Conservation (phyloP, 30 jellyfish, hydroid and myxozoan species). For the Turritopsis rubra region DNA sequence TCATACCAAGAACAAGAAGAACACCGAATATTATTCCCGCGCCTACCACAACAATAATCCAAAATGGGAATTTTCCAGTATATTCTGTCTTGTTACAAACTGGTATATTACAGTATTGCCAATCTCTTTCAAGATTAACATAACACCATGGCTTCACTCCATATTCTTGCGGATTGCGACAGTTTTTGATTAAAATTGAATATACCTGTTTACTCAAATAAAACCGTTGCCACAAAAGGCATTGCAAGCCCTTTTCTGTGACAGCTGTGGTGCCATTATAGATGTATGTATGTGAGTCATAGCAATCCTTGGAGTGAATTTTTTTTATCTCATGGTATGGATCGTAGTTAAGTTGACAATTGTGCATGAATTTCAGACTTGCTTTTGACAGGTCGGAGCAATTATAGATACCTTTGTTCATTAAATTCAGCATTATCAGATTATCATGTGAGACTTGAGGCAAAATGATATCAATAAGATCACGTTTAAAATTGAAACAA, state of each 20-base stretch:
- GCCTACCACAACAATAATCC: too few relatives aligned
- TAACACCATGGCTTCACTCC: not conserved
- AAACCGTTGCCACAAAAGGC: not conserved
- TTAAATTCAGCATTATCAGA: not conserved
- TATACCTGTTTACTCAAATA: not conserved
- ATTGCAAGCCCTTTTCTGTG: not conserved
- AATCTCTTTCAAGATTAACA: not conserved
- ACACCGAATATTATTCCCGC: too few relatives aligned
- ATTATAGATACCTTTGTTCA: not conserved
- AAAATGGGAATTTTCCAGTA: too few relatives aligned
- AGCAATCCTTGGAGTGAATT: not conserved
- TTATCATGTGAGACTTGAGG: not conserved
- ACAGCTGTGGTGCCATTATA: not conserved
- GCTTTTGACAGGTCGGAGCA: not conserved
- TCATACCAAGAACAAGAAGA: too few relatives aligned
- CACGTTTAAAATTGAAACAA: not conserved
- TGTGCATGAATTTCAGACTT: not conserved
- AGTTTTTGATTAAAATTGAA: not conserved
- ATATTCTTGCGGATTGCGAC: not conserved
- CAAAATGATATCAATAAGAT: not conserved
- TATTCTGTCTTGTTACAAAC: not conserved
- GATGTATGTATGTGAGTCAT: not conserved
- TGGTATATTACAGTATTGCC: not conserved
- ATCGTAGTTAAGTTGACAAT: not conserved
- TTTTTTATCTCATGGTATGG: not conserved